Base-by-base conservation (phyloP, 1,140 invertebrate species). In the Daktulosphaira vitifoliae region DNA sequence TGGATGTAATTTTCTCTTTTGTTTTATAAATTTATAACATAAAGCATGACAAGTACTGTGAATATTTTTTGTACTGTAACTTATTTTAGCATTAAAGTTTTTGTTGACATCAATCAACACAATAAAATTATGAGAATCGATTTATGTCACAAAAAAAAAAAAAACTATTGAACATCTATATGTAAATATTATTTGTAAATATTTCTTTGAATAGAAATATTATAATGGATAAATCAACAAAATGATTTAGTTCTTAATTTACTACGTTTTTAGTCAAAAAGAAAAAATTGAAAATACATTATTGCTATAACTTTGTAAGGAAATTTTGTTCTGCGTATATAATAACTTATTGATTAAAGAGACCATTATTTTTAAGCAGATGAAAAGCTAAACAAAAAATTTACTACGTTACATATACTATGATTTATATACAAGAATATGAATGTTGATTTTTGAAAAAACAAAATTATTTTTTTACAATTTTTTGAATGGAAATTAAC, bases 11-110 rank as follows among this genome's bases (percentile, higher is more conserved):
- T 56, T 56, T 62, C 20, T 48, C 29, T 22, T 62, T n/a, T 6
- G 44, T 62, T 48, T 1, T 25, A 42, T 44, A 33, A 46, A 25
- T 22, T 44, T 20, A 62, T 26, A 62, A 20, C 23, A 26, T 46
- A 59, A 25, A 62, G 56, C 56, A 62, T 62, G 56, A 48, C 13
- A 62, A 62, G 26, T 22, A 48, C 16, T 48, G 20, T 62, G 42
- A 33, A 46, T 62, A 48, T 33, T 48, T 56, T 48, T 62, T 62
- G 56, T 62, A 62, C 29, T n/a, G 44, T 56, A 23, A 62, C 13
- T 15, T 48, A 25, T 46, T 46, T 62, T 33, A 33, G 26, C 18
- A 33, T 29, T 33, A 44, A 54, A n/a, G 37, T 8, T 25, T 20
- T 38, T 37, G 20, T 22, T 42, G 39, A 42, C 20, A 44, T 42